phyloP scores from a whole-genome alignment of 2,113 vertebrate genomes.

The Arizona elegans region DNA sequence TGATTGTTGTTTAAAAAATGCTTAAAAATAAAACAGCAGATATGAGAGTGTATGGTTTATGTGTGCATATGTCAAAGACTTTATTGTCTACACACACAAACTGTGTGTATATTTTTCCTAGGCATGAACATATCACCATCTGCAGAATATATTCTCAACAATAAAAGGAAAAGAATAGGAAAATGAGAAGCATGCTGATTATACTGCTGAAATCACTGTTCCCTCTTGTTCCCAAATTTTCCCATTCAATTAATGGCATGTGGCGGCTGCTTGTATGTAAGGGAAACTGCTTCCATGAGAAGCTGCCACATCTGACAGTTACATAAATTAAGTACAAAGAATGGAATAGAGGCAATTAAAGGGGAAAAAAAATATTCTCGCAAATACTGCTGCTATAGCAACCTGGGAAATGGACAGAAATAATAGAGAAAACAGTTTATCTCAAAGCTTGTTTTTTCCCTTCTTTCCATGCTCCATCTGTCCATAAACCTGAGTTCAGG shows the following conservation, averaged over 20 bases:
- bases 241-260: not conserved
- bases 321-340: not conserved
- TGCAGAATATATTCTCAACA: not conserved
- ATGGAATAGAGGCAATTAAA: not conserved
- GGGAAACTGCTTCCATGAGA: not conserved
- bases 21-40: not conserved
- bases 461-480: not conserved
- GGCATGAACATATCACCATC: not conserved
- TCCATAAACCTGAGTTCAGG: not conserved
- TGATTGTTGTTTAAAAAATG: not conserved
- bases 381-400: constrained; percentile 9
- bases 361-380: not conserved
- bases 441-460: not conserved
- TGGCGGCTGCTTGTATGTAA: not conserved
- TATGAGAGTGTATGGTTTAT: no score
- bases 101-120: not conserved
- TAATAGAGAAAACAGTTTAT: not conserved
- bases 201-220: not conserved
- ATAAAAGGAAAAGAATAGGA: not conserved
- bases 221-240: not conserved
- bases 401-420: not conserved
- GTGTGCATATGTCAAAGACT: not conserved
- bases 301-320: not conserved
- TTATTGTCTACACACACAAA: not conserved
- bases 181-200: not conserved